Evolutionary conservation across 2,888 invertebrate genomes (phyloP), one percentile per base, ranked within the genome.

Genomic region (Drosophila nr. medialis): DNA sequence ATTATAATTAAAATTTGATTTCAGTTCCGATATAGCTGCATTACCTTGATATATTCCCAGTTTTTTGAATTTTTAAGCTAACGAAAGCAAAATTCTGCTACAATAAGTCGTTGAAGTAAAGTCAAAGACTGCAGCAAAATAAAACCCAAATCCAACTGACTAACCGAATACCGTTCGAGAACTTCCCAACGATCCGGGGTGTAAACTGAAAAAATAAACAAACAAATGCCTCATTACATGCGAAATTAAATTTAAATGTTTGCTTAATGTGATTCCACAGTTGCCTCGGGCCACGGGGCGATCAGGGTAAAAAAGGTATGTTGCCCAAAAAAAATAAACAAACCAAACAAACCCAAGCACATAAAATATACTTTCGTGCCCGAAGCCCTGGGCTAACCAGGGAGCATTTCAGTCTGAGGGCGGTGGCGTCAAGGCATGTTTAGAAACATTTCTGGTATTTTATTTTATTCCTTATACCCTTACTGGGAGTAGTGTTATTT

Each of bases 211-310:
- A 86, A 87, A 89, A 83, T 71, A 85, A 89, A 83, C 80, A 86
- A 92, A 90, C 90, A 89, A 86, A 87, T 83, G 85, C 81, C 86
- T 91, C 91, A 91, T 91, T 91, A 91, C 87, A 91, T 89, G 90
- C 91, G 89, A 91, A 91, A 91, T 91, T 92, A 91, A 91, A 91
- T 91, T 90, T 89, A 87, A 91, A 91, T 91, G 92, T 91, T 91
- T 91, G 81, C 86, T 91, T 92, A 89, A 88, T 88, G 89, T 85
- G 83, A 86, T 87, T 88, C 75, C 75, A 78, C 70, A 75, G 81
- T 77, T 85, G 76, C 65, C 74, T 65, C 58, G 64, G 64, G 64
- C 74, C 67, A 67, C 58, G 72, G 64, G 68, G 59, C 72, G 64
- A 71, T 81, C 76, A 58, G 72, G 70, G 76, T 59, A 66, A 64